Evolutionary conservation across 2,888 invertebrate genomes (phyloP).

Genomic region (Pollenia amentaria): DNA sequence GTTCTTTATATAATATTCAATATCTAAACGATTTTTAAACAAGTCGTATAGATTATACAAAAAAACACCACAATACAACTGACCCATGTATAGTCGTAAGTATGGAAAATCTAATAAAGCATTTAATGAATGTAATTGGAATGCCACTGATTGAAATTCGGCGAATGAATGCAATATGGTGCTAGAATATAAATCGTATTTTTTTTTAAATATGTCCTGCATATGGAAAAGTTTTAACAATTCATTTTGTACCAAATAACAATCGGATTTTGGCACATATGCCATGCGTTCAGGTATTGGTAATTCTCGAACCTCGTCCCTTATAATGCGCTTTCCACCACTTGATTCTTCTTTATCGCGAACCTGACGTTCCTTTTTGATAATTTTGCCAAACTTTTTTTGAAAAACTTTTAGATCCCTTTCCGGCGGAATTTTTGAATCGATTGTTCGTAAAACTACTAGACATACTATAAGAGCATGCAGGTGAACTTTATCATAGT

Average conservation of each 20-base stretch:
- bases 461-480: slow-evolving; percentile 81
- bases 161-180: slow-evolving; percentile 82
- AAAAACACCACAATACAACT: slow-evolving; percentile 90
- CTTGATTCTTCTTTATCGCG: slow-evolving; percentile 78
- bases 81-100: slow-evolving; percentile 86
- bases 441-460: slow-evolving; percentile 81
- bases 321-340: slow-evolving; percentile 76
- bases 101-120: slow-evolving; percentile 87
- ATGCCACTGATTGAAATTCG: slow-evolving; percentile 83
- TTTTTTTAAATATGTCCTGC: slow-evolving; percentile 82
- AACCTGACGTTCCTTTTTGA: slow-evolving; percentile 79
- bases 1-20: slow-evolving; percentile 86
- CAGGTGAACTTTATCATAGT: slow-evolving; percentile 80
- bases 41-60: slow-evolving; percentile 89
- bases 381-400: slow-evolving; percentile 81
- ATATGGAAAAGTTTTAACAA: slow-evolving; percentile 83
- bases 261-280: slow-evolving; percentile 81
- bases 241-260: slow-evolving; percentile 81
- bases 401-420: slow-evolving; percentile 80
- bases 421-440: slow-evolving; percentile 82
- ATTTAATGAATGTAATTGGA: slow-evolving; percentile 86
- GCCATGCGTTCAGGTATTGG: slow-evolving; percentile 78
- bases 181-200: slow-evolving; percentile 82
- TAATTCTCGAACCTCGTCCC: slow-evolving; percentile 76
- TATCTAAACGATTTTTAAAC: slow-evolving; percentile 86